phyloP scores from a whole-genome alignment of 2,888 invertebrate species.

The Cephus spinipes region DNA sequence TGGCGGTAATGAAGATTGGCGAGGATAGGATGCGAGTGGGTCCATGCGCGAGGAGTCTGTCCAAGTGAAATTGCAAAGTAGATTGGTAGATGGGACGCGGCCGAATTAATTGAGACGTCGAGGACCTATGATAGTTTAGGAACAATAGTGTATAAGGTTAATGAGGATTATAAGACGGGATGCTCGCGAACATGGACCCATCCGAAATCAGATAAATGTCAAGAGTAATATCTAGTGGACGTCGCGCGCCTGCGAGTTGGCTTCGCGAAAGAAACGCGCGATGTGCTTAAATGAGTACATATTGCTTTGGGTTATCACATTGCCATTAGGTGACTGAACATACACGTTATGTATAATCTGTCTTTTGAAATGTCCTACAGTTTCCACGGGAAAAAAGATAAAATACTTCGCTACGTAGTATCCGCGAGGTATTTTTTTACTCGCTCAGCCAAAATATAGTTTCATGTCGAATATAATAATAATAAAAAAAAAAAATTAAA shows the following conservation, averaged over 20 bases:
- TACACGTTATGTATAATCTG: conserved; percentile 6
- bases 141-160: neutral
- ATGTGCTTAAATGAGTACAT: conserved; percentile 33
- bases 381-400: neutral
- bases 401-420: neutral
- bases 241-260: neutral
- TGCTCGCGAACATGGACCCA: neutral
- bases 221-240: conserved; percentile 1
- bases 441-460: neutral
- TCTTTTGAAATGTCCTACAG: neutral
- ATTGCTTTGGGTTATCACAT: conserved; percentile 51
- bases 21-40: neutral
- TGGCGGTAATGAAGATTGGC: conserved; percentile 2
- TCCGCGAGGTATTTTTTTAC: neutral
- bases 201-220: conserved; percentile 2
- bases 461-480: neutral
- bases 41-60: neutral
- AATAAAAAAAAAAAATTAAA: neutral
- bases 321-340: conserved; percentile 27
- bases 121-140: neutral
- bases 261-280: neutral
- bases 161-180: neutral
- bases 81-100: neutral
- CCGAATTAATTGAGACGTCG: neutral
- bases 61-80: neutral